phyloP scores from a whole-genome alignment of 37 sponge, comb jelly and placozoan species.

The Tethya wilhelma region DNA sequence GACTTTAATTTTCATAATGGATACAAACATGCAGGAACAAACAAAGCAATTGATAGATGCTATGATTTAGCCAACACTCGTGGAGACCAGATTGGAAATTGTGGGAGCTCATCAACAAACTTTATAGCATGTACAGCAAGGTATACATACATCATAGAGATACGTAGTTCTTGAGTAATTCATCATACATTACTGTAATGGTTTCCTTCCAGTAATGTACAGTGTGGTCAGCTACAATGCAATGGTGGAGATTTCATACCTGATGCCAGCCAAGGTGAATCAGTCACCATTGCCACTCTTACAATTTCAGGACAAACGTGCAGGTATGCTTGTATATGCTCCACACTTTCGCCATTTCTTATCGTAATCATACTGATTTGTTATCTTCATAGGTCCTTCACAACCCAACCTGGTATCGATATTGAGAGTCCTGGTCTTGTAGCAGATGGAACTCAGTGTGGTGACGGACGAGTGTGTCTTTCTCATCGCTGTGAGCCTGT shows the following conservation, averaged over 20 bases:
- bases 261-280: not conserved
- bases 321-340: too few species aligned
- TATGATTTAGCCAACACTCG: slow-evolving; percentile 22
- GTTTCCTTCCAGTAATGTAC: slow-evolving; percentile 35
- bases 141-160: slow-evolving; percentile 8
- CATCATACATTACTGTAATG: too few species aligned
- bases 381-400: slow-evolving; percentile 43
- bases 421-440: slow-evolving; percentile 39
- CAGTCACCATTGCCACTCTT: not conserved
- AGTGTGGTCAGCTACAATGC: slow-evolving; percentile 46
- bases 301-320: not conserved
- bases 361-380: too few species aligned
- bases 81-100: slow-evolving; percentile 57
- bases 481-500: slow-evolving; percentile 1
- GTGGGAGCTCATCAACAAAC: slow-evolving; percentile 13
- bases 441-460: slow-evolving; percentile 43
- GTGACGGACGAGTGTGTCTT: slow-evolving; percentile 6
- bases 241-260: not conserved
- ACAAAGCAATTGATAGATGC: slow-evolving; percentile 10
- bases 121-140: slow-evolving; percentile 32
- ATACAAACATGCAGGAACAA: too few species aligned
- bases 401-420: slow-evolving; percentile 4
- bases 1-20: too few species aligned
- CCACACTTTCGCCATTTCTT: too few species aligned
- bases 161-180: not conserved